Evolutionary conservation across 1,140 invertebrate genomes (phyloP).

Genomic region (Vollenhovia emeryi): DNA sequence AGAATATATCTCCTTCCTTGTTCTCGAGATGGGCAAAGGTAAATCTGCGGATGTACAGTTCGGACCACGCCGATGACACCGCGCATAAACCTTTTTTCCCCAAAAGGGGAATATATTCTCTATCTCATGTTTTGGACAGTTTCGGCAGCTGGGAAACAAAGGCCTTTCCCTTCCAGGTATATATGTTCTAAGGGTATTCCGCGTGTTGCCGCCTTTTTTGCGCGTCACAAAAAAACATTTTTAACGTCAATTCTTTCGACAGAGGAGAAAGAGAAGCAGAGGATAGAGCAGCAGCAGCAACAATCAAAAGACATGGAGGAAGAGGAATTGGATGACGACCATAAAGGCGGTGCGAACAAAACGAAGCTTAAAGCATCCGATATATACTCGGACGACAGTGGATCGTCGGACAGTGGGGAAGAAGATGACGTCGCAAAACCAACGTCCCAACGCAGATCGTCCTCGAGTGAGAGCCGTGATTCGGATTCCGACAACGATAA

Average conservation of each 20-base stretch:
- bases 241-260: conserved; percentile 9
- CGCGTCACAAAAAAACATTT: not conserved
- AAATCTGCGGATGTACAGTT: too few relatives aligned
- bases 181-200: not conserved
- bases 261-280: conserved; percentile 87
- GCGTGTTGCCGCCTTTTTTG: conserved; percentile 11
- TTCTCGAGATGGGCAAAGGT: too few relatives aligned
- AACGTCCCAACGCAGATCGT: conserved; percentile 83
- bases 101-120: too few relatives aligned
- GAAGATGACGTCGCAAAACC: conserved; percentile 86
- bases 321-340: conserved; percentile 86
- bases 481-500: conserved; percentile 86
- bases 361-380: conserved; percentile 96
- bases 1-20: too few relatives aligned
- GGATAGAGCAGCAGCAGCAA: conserved; percentile 86
- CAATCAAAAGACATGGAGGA: conserved; percentile 86
- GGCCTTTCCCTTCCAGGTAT: too few relatives aligned
- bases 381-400: conserved; percentile 98
- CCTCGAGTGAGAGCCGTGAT: conserved; percentile 86
- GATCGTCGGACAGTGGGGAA: conserved; percentile 89
- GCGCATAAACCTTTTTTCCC: too few relatives aligned
- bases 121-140: too few relatives aligned
- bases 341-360: conserved; percentile 84
- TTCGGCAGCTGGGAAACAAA: too few relatives aligned
- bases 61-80: too few relatives aligned